Base-by-base conservation (phyloP, 2,888 invertebrate genomes). In the Euphydryas editha region DNA sequence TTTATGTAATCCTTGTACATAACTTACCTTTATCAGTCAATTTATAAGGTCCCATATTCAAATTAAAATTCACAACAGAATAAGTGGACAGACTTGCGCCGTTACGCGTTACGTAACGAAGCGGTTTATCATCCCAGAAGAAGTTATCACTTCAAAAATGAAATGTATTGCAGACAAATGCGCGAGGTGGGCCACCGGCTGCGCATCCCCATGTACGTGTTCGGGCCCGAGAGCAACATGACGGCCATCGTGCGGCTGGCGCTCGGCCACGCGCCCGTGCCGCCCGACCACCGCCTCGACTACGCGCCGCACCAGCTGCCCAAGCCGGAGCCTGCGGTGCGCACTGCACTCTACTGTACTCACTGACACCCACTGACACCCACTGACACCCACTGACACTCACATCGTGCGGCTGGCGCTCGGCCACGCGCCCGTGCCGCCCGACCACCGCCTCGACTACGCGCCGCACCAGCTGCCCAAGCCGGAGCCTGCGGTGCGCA, bases 161-260 rank as follows among this genome's bases (percentile, higher is more conserved):
- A 3, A 8, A 8, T 47, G 3, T 55, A 6, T 64, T 65, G 0
- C 80, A 94, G 95, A 75, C 95, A 97, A 78, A 98, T 99, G 96
- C 95, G 98, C 30, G 99, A 99, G 86, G 95, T 98, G 57, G 96
- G 96, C 30, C 94, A 95, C 72, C 94, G 95, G 2, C 94, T 98
- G 68, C 98, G 98, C 55, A 97, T 99, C 76, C 99, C 99, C 0
- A 94, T 99, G 76, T 95, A 96, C 86, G 99, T 99, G 58, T 99
- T 99, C 84, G 99, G 99, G 0, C 99, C 99, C 0, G 99, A 99
- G 89, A 98, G 98, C 7, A 99, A 99, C 90, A 99, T 99, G 99
- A 99, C 99, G 0, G 96, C 99, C n/a, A 99, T 99, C 78, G 99
- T 99, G 72, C 98, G 98, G 1, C 98, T 99, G 95, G 99, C 99